These are phyloP conservation scores for Engraulis encrasicolus DNA, from an alignment of 2,113 vertebrate genomes.

Conservation along the genomic window DNA sequence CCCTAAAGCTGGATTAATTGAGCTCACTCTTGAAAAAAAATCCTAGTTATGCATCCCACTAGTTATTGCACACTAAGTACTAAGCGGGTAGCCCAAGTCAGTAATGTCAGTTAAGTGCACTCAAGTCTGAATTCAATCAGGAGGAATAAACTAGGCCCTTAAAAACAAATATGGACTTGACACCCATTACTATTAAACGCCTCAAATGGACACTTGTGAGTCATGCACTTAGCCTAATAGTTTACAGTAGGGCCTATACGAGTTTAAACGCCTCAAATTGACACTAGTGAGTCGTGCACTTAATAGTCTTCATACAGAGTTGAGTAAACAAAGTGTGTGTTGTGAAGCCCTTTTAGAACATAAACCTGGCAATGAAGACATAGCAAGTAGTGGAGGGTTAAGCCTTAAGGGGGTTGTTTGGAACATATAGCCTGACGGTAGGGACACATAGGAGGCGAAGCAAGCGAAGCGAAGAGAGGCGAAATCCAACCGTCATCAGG, in stretches of 20 bases:
- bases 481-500: too few relatives aligned
- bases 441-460: too few relatives aligned
- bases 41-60: background rate
- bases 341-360: too few relatives aligned
- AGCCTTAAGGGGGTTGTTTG: background rate
- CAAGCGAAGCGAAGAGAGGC: too few relatives aligned
- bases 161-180: background rate
- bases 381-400: too few relatives aligned
- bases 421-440: too few relatives aligned
- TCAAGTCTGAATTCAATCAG: background rate
- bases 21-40: background rate
- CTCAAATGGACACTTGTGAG: background rate
- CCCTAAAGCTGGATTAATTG: constrained; percentile 13
- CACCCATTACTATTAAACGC: background rate
- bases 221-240: background rate
- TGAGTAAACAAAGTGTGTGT: too few relatives aligned
- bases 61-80: background rate
- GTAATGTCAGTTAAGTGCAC: background rate
- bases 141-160: background rate
- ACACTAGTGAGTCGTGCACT: too few relatives aligned
- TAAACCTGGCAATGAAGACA: too few relatives aligned
- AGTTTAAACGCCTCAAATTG: too few relatives aligned
- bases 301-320: too few relatives aligned
- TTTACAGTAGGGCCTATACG: too few relatives aligned
- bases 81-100: background rate